phyloP scores from a whole-genome alignment of 2,113 vertebrate genomes.

The Microtus richardsoni region DNA sequence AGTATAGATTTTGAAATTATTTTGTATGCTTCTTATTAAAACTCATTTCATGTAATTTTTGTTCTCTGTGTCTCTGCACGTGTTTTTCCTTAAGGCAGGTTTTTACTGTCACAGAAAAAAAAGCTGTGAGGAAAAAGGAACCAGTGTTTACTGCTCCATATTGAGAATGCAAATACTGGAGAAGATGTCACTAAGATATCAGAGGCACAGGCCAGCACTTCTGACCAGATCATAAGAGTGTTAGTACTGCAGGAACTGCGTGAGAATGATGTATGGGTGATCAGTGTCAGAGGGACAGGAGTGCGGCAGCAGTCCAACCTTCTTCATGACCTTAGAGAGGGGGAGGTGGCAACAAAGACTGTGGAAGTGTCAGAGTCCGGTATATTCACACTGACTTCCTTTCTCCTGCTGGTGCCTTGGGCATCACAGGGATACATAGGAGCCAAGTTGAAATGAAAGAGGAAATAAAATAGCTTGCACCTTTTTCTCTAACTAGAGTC shows the following conservation, averaged over 20 bases:
- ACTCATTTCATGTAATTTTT: not conserved
- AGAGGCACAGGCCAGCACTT: not conserved
- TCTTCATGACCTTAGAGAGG: not conserved
- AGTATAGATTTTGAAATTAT: conserved; percentile 2
- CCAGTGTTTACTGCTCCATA: not conserved
- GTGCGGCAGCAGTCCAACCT: not conserved
- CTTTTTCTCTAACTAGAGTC: not conserved
- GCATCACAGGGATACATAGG: too few relatives aligned
- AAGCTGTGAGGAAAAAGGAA: not conserved
- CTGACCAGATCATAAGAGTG: not conserved
- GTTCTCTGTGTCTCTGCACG: not conserved
- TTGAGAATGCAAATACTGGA: not conserved
- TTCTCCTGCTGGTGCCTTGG: not conserved
- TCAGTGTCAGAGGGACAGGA: not conserved
- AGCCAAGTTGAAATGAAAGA: not conserved
- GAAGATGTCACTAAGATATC: conserved; percentile 2
- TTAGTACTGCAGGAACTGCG: not conserved
- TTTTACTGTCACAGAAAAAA: conserved; percentile 1
- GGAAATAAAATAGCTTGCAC: not conserved
- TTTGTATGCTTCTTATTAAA: not conserved
- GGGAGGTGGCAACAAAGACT: not conserved
- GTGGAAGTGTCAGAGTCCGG: not conserved
- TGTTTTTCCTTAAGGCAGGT: not conserved
- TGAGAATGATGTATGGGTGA: not conserved
- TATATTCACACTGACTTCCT: not conserved